Conservation (phyloP, 2,888 invertebrate species). For the Athrips mouffetella region DNA sequence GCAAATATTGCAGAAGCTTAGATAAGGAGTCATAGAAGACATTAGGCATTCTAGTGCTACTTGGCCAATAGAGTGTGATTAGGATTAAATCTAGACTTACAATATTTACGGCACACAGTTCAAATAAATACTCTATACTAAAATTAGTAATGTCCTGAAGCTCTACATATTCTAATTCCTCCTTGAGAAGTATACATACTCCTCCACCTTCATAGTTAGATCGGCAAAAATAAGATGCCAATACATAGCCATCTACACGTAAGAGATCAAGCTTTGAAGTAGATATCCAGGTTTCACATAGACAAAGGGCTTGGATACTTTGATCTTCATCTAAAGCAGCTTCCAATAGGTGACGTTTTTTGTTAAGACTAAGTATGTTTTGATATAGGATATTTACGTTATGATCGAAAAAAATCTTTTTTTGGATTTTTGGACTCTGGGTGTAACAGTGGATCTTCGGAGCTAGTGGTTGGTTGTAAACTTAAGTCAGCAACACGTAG, state of each 20-base stretch:
- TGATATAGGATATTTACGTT: constrained; percentile 1
- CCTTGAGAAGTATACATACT: constrained; percentile 19
- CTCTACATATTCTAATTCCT: constrained; percentile 17
- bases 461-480: no score
- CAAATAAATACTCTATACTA: constrained; percentile 24
- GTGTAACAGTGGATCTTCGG: no score
- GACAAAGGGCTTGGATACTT: constrained; percentile 15
- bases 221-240: constrained; percentile 19
- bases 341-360: constrained; percentile 10
- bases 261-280: constrained; percentile 11
- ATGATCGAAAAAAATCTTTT: background rate
- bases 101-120: constrained; percentile 22
- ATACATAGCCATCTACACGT: constrained; percentile 12
- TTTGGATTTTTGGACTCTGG: background rate
- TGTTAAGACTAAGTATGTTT: background rate
- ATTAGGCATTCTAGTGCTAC: constrained; percentile 13
- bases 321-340: constrained; percentile 18
- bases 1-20: background rate
- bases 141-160: constrained; percentile 18
- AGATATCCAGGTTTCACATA: constrained; percentile 21
- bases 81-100: constrained; percentile 16
- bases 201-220: constrained; percentile 20
- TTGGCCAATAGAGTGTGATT: constrained; percentile 25
- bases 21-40: background rate
- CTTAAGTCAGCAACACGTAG: background rate